These are phyloP conservation scores for Porites cylindrica DNA, from an alignment of 92 coral and sea anemone genomes.

Conservation along the genomic window DNA sequence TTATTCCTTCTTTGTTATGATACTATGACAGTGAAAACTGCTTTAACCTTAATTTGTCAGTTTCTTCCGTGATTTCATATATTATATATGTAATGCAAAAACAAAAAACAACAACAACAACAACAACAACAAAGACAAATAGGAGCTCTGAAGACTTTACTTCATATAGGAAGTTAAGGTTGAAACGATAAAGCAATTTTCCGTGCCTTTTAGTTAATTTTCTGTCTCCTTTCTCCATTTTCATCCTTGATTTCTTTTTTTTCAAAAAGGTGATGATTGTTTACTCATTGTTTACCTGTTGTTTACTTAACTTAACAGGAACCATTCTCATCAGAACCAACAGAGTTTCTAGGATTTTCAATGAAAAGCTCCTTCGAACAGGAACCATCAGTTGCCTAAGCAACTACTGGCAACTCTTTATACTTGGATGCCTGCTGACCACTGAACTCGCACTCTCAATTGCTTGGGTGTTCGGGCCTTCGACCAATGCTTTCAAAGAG, in stretches of 20 bases:
- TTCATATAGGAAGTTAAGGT: too few species aligned
- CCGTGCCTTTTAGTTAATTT: too few species aligned
- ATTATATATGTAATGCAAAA: too few species aligned
- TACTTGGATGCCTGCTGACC: constrained; percentile 61
- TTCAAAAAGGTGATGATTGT: not conserved
- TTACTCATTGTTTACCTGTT: not conserved
- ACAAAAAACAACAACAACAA: too few species aligned
- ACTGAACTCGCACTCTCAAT: constrained; percentile 59
- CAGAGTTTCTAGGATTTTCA: constrained; percentile 84
- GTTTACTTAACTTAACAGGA: constrained; percentile 36
- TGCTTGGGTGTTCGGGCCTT: constrained; percentile 69
- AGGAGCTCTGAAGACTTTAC: too few species aligned
- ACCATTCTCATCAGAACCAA: constrained; percentile 82
- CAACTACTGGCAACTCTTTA: constrained; percentile 74
- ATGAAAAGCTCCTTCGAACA: constrained; percentile 79
- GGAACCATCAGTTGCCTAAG: constrained; percentile 72
- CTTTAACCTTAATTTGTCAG: too few species aligned
- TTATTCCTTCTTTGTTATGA: too few species aligned
- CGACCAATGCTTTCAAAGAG: constrained; percentile 38
- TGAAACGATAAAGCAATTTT: too few species aligned
- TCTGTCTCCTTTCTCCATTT: too few species aligned
- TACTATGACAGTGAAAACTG: too few species aligned
- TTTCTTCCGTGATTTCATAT: too few species aligned
- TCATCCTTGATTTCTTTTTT: not conserved
- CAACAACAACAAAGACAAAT: too few species aligned